phyloP scores from a whole-genome alignment of 2,797 vertebrate species.

The Atherinosoma microstoma region DNA sequence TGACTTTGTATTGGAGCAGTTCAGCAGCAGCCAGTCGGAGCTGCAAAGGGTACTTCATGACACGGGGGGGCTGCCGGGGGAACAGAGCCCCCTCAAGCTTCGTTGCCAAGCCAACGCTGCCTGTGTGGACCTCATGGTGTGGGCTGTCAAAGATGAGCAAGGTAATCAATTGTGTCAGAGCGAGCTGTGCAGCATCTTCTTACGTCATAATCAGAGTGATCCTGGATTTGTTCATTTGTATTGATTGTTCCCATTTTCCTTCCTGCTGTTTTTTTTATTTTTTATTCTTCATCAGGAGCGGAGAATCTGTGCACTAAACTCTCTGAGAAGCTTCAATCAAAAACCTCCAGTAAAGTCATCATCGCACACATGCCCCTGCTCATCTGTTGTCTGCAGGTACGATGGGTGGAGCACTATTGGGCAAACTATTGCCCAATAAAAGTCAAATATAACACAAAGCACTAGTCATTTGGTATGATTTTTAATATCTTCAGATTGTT shows the following conservation, averaged over 20 bases:
- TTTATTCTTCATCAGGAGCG: slow-evolving; percentile 82
- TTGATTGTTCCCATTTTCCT: slow-evolving; percentile 7
- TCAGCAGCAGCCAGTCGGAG: slow-evolving; percentile 93
- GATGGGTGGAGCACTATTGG: not conserved
- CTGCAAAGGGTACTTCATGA: slow-evolving; percentile 94
- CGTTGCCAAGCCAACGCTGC: slow-evolving; percentile 96
- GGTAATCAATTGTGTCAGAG: slow-evolving; percentile 76
- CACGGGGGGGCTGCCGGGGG: slow-evolving; percentile 84
- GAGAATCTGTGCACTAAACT: slow-evolving; percentile 95
- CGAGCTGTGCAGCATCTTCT: slow-evolving; percentile 19
- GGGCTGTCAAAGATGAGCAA: slow-evolving; percentile 97
- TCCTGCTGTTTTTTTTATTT: slow-evolving; percentile 5
- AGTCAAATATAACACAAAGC: not conserved
- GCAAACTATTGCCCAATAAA: not conserved
- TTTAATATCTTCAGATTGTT: slow-evolving; percentile 4
- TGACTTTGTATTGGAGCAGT: slow-evolving; percentile 96
- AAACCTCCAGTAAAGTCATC: slow-evolving; percentile 96
- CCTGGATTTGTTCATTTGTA: slow-evolving; percentile 11
- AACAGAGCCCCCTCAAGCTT: slow-evolving; percentile 91
- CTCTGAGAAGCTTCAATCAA: slow-evolving; percentile 96
- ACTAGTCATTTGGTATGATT: not conserved
- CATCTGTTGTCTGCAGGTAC: slow-evolving; percentile 95
- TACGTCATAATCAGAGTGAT: slow-evolving; percentile 13
- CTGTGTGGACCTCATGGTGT: slow-evolving; percentile 98
- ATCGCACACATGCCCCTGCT: slow-evolving; percentile 95